phyloP scores from a whole-genome alignment of 2,888 invertebrate genomes.

The Bhutanitis thaidina region DNA sequence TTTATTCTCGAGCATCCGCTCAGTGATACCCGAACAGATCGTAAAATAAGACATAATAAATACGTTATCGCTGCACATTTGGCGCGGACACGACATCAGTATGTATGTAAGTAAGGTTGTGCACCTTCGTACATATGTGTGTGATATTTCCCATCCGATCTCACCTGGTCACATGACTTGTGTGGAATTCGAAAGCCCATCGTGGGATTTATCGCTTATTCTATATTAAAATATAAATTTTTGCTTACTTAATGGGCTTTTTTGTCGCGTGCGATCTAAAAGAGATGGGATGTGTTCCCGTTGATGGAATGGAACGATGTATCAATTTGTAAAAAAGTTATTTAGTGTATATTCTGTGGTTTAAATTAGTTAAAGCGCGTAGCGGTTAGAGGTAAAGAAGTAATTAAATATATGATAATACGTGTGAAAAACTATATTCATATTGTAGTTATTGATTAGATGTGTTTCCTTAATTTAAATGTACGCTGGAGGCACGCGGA shows the following conservation, averaged over 20 bases:
- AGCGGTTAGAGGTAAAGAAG: no score
- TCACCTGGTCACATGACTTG: conserved; percentile 76
- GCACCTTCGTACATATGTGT: conserved; percentile 52
- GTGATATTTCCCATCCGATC: conserved; percentile 78
- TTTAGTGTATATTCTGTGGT: not conserved
- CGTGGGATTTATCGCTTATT: conserved; percentile 77
- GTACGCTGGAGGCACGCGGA: conserved; percentile 3
- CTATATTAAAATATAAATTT: conserved; percentile 77
- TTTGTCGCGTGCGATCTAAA: conserved; percentile 72
- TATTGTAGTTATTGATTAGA: not conserved
- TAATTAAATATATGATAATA: no score
- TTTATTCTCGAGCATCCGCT: conserved; percentile 17
- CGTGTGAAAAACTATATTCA: no score
- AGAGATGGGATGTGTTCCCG: conserved; percentile 46
- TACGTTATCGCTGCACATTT: conserved; percentile 44
- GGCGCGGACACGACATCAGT: conserved; percentile 51
- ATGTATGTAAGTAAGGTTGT: conserved; percentile 50
- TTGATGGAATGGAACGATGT: conserved; percentile 60
- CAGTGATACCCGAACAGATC: conserved; percentile 9
- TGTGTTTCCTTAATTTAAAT: not conserved
- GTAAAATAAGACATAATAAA: conserved; percentile 37
- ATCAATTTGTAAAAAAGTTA: conserved; percentile 39
- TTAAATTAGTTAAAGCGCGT: not conserved
- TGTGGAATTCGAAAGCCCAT: conserved; percentile 79
- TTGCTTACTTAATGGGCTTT: conserved; percentile 74